Conservation (phyloP, 2,888 invertebrate species). For the Eilema caniola region DNA sequence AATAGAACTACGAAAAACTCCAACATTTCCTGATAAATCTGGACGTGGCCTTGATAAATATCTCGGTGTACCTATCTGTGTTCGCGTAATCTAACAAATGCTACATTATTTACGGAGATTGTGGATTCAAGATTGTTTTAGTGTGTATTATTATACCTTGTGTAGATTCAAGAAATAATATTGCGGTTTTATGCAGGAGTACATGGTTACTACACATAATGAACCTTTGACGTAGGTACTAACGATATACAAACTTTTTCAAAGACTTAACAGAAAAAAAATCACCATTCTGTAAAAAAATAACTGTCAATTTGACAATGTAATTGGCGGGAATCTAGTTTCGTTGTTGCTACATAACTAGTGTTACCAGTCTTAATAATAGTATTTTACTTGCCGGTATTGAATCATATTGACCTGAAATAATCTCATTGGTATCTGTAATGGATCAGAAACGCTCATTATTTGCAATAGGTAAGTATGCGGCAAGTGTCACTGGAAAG, state of each 20-base stretch:
- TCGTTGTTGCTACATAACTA: conserved; percentile 6
- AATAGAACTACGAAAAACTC: too few species aligned
- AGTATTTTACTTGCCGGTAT: conserved; percentile 13
- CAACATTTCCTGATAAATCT: background rate
- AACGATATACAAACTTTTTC: background rate
- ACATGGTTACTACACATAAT: conserved; percentile 5
- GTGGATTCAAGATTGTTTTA: conserved; percentile 26
- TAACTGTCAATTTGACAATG: conserved; percentile 19
- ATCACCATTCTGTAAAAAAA: background rate
- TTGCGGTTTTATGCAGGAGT: conserved; percentile 7
- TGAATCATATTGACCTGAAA: conserved; percentile 41
- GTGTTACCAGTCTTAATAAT: conserved; percentile 18
- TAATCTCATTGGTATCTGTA: conserved; percentile 46
- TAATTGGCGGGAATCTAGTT: conserved; percentile 12
- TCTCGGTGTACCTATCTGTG: conserved; percentile 10
- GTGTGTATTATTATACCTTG: conserved; percentile 28
- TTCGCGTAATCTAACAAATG: conserved; percentile 32
- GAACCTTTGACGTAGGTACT: background rate
- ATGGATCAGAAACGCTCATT: conserved; percentile 53
- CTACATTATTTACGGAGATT: conserved; percentile 33
- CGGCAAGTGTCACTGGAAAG: conserved; percentile 67
- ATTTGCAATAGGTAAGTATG: conserved; percentile 54
- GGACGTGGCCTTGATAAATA: conserved; percentile 18
- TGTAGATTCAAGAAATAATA: conserved; percentile 17
- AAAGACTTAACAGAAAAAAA: background rate